Evolutionary conservation across 2,113 vertebrate species (phyloP), one percentile per base, ranked within the genome.

Genomic region (Bos javanicus): DNA sequence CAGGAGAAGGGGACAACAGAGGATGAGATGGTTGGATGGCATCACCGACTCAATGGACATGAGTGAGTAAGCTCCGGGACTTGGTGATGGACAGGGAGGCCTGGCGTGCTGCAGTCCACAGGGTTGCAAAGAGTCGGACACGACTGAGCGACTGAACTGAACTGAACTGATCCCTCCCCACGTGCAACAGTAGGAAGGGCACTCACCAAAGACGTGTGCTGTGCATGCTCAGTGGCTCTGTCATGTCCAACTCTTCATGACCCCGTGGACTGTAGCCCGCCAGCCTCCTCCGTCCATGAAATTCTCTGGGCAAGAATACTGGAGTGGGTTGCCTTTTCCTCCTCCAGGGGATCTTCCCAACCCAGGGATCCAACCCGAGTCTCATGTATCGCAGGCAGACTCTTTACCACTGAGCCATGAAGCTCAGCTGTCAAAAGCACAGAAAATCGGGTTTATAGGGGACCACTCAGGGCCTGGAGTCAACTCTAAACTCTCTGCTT

Each of bases 241-340:
- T 5, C 1, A 0, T 76, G 5, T 76, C 3, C 1, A 0, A 14
- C 71, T 43, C 23, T 76, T 26, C 1, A 0, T 26, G 23, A 43
- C 12, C 23, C 71, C 12, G 0, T 43, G 23, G 71, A 26, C 71
- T 14, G 36, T 26, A 43, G 71, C 36, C 36, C 0, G 2, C 36
- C 71, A 76, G 23, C 6, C n/a, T 76, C 71, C 9, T 25, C 71
- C 3, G 12, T 76, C 71, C 71, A 23, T 14, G 71, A 25, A 43
- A 43, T 76, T 25, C 23, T 43, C 23, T 14, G 28, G 36, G 71
- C 71, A 43, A 76, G 36, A 43, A 2, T 43, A 7, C n/a, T 43
- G 71, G 6, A 26, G 36, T 26, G 36, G 23, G 12, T 76, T 43
- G 23, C 36, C 71, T 43, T 43, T 76, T 14, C 71, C 36, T 43